A percentile compares a stretch with the other conserved stretches of the same genome.
These are phyloP conservation scores for Heliconius nattereri DNA, from an alignment of 1,140 invertebrate species.

Conservation along the genomic window DNA sequence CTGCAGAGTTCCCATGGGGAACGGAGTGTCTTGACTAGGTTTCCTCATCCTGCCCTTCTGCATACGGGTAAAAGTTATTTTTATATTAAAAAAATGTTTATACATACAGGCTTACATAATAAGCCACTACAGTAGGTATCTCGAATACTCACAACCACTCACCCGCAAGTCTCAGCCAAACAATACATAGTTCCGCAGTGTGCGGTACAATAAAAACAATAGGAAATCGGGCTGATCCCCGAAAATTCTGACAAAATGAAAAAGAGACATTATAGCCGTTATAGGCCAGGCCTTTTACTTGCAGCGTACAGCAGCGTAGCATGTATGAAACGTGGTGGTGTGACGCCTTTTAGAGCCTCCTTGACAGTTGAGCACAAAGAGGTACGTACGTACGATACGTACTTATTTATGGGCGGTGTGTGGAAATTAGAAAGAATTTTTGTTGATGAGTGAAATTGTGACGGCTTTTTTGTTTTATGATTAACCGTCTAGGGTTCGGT, in stretches of 20 bases:
- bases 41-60: too few relatives aligned
- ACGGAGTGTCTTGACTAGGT: too few relatives aligned
- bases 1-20: too few relatives aligned
- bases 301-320: background rate
- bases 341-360: slow-evolving; percentile 12
- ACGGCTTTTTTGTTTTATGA: background rate
- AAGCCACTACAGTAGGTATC: background rate
- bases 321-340: background rate
- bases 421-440: slow-evolving; percentile 12
- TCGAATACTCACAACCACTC: background rate
- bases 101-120: too few relatives aligned
- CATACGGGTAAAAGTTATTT: too few relatives aligned
- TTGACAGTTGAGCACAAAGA: background rate
- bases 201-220: slow-evolving; percentile 9
- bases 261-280: background rate
- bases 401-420: background rate
- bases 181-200: background rate
- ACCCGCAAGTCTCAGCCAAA: background rate
- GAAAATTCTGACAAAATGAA: slow-evolving; percentile 5
- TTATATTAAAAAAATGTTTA: background rate
- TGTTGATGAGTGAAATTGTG: background rate
- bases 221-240: slow-evolving; percentile 11
- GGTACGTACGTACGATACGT: background rate
- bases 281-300: slow-evolving; percentile 12
- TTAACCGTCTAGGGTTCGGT: background rate